These are phyloP conservation scores for Parnassius glacialis DNA, from an alignment of 2,888 invertebrate genomes.

Conservation along the genomic window DNA sequence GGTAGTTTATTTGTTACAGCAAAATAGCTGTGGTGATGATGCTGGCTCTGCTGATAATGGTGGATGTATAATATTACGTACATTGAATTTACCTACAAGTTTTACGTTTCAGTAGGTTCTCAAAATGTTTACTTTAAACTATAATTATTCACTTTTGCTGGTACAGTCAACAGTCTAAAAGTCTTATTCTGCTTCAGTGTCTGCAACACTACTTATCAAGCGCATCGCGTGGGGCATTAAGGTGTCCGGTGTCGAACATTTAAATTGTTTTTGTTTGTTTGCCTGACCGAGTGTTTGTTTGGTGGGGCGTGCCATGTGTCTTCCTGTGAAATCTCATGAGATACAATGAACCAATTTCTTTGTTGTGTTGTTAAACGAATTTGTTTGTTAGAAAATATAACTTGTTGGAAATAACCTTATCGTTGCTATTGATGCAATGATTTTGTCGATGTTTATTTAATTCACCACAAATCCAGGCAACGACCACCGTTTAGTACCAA, in stretches of 20 bases:
- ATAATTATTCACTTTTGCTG: too few species aligned
- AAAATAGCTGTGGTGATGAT: too few species aligned
- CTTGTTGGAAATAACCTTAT: neutral
- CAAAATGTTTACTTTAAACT: neutral
- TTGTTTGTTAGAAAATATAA: constrained; percentile 3
- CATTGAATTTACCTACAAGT: too few species aligned
- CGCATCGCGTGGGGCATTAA: constrained; percentile 53
- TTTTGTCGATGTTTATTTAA: too few species aligned
- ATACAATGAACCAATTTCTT: constrained; percentile 20
- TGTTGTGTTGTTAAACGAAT: constrained; percentile 1
- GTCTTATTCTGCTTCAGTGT: constrained; percentile 18
- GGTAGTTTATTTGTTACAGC: too few species aligned
- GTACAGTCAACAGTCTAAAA: neutral
- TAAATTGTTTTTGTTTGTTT: constrained; percentile 49
- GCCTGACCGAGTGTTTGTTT: constrained; percentile 43
- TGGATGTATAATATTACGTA: too few species aligned
- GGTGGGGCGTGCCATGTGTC: constrained; percentile 36
- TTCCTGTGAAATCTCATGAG: constrained; percentile 26
- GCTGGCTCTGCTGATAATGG: too few species aligned
- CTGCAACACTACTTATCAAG: constrained; percentile 43
- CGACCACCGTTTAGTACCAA: too few species aligned
- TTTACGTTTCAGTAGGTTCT: too few species aligned
- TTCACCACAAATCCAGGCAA: too few species aligned
- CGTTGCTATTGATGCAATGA: too few species aligned
- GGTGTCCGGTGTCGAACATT: constrained; percentile 53